Base-by-base conservation (phyloP, 2,888 invertebrate genomes). In the Nymphalis c-album region DNA sequence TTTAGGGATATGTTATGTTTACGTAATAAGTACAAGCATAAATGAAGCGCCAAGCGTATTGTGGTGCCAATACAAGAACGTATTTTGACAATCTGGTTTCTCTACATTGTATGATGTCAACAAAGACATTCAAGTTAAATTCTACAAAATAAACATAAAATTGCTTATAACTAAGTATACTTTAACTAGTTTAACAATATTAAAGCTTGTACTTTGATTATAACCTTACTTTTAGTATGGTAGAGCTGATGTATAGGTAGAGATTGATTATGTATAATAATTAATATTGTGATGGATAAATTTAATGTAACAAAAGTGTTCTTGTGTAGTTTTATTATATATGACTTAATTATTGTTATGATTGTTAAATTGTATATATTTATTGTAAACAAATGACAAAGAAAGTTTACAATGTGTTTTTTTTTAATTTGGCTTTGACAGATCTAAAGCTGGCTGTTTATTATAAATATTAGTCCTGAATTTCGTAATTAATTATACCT, bases 21-120 rank as follows among this genome's bases (percentile, higher is more conserved):
- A 92, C 91, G 91, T 92, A 92, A 92, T 88, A 85, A 79, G 80
- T 80, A 80, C 70, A 78, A 78, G 81, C 80, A 75, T 78, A 80
- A 79, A 72, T 82, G 78, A 83, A 77, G 80, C 79, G 80, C 78
- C 82, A 82, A 83, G 84, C 77, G 77, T 76, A 77, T 77, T 72
- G 72, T 70, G 69, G 71, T 71, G 70, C 67, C 72, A 73, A 73
- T 75, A 73, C 67, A 72, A 58, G 65, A 69, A 79, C 76, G 74
- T 82, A 83, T 79, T 87, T 86, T 90, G 88, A 88, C 88, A 87
- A 85, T 86, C 84, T 66, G 48, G 61, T 71, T 63, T 68, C 74
- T 73, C 76, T 64, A 76, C 78, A 80, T 78, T 78, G 79, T 80
- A 80, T 80, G 76, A 82, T 88, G 84, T 85, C 86, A 89, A 90